phyloP scores from a whole-genome alignment of 2,113 vertebrate genomes.

The Myxocyprinus asiaticus region DNA sequence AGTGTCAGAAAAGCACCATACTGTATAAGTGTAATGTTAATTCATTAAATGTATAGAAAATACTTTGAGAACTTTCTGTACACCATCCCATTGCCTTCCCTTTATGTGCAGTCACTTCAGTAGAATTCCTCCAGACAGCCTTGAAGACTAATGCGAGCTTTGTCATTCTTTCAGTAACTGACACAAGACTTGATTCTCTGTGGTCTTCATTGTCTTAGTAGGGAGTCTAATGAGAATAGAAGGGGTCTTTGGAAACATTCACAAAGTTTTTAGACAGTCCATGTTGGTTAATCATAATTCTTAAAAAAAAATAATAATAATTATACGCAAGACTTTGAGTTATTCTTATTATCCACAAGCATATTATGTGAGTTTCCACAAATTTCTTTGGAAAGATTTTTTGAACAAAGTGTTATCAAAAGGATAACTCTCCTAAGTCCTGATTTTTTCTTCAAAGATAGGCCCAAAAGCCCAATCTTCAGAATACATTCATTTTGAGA shows the following conservation, averaged over 20 bases:
- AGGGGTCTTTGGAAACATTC: neutral
- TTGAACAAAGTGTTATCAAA: too few relatives aligned
- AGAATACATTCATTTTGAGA: too few relatives aligned
- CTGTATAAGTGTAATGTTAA: too few relatives aligned
- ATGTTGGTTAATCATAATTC: neutral
- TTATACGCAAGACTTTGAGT: neutral
- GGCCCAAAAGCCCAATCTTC: too few relatives aligned
- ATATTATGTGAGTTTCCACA: too few relatives aligned
- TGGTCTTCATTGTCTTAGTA: constrained; percentile 6
- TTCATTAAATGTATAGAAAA: too few relatives aligned
- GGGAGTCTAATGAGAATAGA: neutral
- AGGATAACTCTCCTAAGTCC: too few relatives aligned
- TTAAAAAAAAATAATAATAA: neutral
- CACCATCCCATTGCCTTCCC: too few relatives aligned
- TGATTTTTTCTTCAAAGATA: too few relatives aligned
- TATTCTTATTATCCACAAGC: neutral
- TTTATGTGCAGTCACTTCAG: neutral
- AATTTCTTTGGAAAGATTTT: too few relatives aligned
- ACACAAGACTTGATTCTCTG: neutral
- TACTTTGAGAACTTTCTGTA: too few relatives aligned
- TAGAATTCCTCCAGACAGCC: neutral
- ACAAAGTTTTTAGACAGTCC: neutral
- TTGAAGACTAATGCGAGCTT: neutral
- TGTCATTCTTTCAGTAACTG: neutral
- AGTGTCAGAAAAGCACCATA: too few relatives aligned